Conservation (phyloP, 2,113 vertebrate species). For the Percopsis transmontana region DNA sequence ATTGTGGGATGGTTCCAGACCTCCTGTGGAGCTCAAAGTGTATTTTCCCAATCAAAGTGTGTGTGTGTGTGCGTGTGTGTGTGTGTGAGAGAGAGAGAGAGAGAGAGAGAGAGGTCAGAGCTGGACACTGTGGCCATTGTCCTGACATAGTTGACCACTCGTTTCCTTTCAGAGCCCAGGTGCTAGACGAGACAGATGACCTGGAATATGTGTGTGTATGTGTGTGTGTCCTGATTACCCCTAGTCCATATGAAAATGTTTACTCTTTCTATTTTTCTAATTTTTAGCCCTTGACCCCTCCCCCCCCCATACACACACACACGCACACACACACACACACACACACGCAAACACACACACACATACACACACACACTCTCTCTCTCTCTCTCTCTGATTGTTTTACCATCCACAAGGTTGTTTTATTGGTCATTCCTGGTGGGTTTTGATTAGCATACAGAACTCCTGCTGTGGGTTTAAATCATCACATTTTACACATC, state of each 20-base stretch:
- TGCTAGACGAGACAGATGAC: slow-evolving; percentile 51
- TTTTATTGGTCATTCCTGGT: slow-evolving; percentile 54
- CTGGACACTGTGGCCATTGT: slow-evolving; percentile 65
- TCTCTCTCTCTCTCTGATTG: slow-evolving; percentile 23
- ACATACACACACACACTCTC: slow-evolving; percentile 12
- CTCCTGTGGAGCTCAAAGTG: slow-evolving; percentile 39
- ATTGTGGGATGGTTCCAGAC: slow-evolving; percentile 27
- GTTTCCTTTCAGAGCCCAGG: slow-evolving; percentile 52
- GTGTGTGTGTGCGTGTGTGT: slow-evolving; percentile 4
- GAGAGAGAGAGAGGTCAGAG: slow-evolving; percentile 44
- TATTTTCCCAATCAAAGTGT: slow-evolving; percentile 31
- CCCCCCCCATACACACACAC: slow-evolving; percentile 17
- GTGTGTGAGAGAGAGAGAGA: neutral
- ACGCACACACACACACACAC: slow-evolving; percentile 18
- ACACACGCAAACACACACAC: slow-evolving; percentile 6
- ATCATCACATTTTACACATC: slow-evolving; percentile 56
- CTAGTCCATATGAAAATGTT: slow-evolving; percentile 11
- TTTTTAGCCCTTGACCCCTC: neutral
- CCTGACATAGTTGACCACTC: slow-evolving; percentile 38
- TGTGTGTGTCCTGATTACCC: slow-evolving; percentile 2
- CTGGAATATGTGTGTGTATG: slow-evolving; percentile 4
- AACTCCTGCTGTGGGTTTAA: slow-evolving; percentile 60
- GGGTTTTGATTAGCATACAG: slow-evolving; percentile 48
- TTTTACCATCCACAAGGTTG: slow-evolving; percentile 44
- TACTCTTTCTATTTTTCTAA: slow-evolving; percentile 3